These are phyloP conservation scores for Arbacia lixula DNA, from an alignment of 53 echinoderm and acorn worm species.

Conservation along the genomic window DNA sequence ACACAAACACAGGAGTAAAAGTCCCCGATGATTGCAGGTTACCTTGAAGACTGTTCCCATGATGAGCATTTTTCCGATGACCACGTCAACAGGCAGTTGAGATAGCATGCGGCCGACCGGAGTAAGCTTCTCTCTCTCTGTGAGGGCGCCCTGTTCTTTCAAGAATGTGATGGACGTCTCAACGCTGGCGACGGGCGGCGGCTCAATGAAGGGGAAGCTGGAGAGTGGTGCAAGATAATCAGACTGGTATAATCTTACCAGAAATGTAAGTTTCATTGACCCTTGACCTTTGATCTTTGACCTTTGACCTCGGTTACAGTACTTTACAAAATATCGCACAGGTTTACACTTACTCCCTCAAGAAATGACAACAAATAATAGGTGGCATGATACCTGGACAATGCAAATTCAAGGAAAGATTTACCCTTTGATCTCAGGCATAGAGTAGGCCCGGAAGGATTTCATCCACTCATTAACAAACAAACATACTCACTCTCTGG, in stretches of 20 bases:
- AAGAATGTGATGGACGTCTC: constrained; percentile 92
- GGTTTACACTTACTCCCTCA: no score
- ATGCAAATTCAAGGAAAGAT: no score
- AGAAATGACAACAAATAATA: no score
- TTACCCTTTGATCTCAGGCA: constrained; percentile 76
- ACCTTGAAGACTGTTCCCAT: constrained; percentile 99
- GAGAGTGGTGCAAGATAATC: no score
- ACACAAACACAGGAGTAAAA: background rate
- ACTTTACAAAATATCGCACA: no score
- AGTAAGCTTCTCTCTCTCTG: constrained; percentile 75
- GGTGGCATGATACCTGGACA: no score
- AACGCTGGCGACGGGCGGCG: constrained; percentile 86
- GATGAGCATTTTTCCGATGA: constrained; percentile 99
- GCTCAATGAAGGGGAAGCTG: constrained; percentile 98
- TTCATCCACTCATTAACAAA: background rate
- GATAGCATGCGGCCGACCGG: constrained; percentile 88
- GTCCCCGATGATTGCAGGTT: background rate
- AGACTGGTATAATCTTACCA: background rate
- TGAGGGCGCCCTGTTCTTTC: constrained; percentile 89
- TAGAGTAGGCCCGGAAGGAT: constrained; percentile 84
- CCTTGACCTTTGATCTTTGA: background rate
- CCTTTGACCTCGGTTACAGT: no score
- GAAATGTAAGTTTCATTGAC: background rate
- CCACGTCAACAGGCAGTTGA: constrained; percentile 93
- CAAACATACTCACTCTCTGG: constrained; percentile 76